A percentile compares a stretch with the other conserved stretches of the same genome.
These are phyloP conservation scores for Trichopria drosophilae DNA, from an alignment of 2,888 invertebrate species.

Conservation along the genomic window DNA sequence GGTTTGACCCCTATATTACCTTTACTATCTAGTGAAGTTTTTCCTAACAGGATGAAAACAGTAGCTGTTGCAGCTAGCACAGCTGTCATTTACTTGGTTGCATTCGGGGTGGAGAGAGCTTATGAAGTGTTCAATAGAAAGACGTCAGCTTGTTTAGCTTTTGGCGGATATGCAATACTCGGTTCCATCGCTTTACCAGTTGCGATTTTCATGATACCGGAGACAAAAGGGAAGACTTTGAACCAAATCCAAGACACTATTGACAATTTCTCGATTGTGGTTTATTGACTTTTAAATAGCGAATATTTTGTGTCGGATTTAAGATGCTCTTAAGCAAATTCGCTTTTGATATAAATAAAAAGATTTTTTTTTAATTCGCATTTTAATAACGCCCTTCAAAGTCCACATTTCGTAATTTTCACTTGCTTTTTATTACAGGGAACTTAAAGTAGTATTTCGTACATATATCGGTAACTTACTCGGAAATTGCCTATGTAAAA, in stretches of 20 bases:
- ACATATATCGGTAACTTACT: too few species aligned
- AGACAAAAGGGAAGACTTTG: slow-evolving; percentile 31
- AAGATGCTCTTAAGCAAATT: too few species aligned
- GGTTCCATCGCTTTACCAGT: slow-evolving; percentile 36
- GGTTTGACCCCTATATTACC: slow-evolving; percentile 39
- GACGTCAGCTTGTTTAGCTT: slow-evolving; percentile 32
- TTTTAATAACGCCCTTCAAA: too few species aligned
- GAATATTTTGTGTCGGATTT: not conserved
- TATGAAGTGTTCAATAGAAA: slow-evolving; percentile 24
- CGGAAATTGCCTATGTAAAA: too few species aligned
- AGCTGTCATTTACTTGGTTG: slow-evolving; percentile 31
- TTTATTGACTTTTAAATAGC: not conserved
- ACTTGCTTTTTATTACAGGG: too few species aligned
- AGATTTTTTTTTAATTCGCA: too few species aligned
- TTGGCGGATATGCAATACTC: slow-evolving; percentile 32
- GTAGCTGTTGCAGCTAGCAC: slow-evolving; percentile 31
- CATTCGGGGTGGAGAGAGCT: slow-evolving; percentile 28
- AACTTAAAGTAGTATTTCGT: too few species aligned
- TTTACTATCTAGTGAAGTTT: slow-evolving; percentile 37
- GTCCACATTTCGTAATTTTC: too few species aligned
- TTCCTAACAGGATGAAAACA: slow-evolving; percentile 36
- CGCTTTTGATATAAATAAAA: too few species aligned
- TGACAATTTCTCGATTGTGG: slow-evolving; percentile 14
- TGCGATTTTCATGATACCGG: slow-evolving; percentile 31
- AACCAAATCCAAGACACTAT: slow-evolving; percentile 36